A percentile compares a stretch with the other conserved stretches of the same genome.
Evolutionary conservation across 2,888 invertebrate genomes (phyloP).

Genomic region (Drosophila ochracea): DNA sequence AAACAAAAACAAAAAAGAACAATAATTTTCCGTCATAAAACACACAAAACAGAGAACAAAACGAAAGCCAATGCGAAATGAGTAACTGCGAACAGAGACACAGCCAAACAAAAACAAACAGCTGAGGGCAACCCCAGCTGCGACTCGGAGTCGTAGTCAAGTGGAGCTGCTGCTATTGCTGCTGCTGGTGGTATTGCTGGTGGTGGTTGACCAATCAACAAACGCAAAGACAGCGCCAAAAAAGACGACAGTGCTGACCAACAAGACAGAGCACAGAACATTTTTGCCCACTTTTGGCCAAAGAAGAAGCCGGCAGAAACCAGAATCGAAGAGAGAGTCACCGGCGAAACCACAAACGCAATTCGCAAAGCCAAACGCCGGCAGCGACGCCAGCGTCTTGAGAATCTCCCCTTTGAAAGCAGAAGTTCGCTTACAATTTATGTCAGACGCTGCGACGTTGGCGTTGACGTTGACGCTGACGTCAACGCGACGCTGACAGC

Average conservation of each 20-base stretch:
- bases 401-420: conserved; percentile 55
- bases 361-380: conserved; percentile 61
- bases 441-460: conserved; percentile 41
- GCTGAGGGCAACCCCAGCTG: conserved; percentile 65
- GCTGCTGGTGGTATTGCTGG: conserved; percentile 6
- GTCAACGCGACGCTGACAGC: conserved; percentile 28
- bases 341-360: conserved; percentile 46
- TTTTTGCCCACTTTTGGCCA: conserved; percentile 60
- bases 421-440: conserved; percentile 60
- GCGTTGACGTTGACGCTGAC: conserved; percentile 20
- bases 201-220: conserved; percentile 56
- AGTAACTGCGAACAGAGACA: conserved; percentile 50
- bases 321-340: conserved; percentile 51
- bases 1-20: conserved; percentile 49
- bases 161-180: conserved; percentile 16
- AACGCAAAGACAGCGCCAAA: conserved; percentile 66
- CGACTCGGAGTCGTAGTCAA: conserved; percentile 18
- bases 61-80: conserved; percentile 59
- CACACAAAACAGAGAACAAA: conserved; percentile 66
- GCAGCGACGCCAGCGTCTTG: conserved; percentile 53
- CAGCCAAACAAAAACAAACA: conserved; percentile 48
- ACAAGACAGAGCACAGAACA: conserved; percentile 46
- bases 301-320: conserved; percentile 61
- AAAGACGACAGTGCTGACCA: conserved; percentile 42
- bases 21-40: conserved; percentile 72